phyloP scores from a whole-genome alignment of 2,888 invertebrate species.

The Mesorhabditis spiculigera region DNA sequence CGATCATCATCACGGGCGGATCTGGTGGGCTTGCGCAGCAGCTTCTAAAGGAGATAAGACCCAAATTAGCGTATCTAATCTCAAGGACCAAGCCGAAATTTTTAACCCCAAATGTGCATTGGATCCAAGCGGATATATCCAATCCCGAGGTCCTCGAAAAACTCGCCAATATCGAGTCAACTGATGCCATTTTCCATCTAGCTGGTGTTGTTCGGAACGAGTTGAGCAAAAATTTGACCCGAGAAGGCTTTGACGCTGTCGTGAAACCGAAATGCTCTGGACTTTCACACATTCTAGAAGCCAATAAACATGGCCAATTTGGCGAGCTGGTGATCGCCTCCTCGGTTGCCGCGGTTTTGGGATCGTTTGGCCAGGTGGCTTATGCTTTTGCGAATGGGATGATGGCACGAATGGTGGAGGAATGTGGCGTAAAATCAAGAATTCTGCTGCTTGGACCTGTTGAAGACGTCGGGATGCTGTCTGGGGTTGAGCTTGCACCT shows the following conservation, averaged over 20 bases:
- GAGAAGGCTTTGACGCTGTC: constrained; percentile 24
- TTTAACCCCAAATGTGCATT: constrained; percentile 6
- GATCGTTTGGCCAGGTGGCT: constrained; percentile 49
- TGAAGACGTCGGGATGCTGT: constrained; percentile 47
- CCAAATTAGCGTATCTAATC: constrained; percentile 14
- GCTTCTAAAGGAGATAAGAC: constrained; percentile 22
- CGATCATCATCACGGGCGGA: constrained; percentile 38
- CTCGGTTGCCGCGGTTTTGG: constrained; percentile 43
- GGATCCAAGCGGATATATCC: constrained; percentile 7
- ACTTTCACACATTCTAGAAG: constrained; percentile 25
- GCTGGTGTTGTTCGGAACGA: constrained; percentile 45
- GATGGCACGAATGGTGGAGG: no score
- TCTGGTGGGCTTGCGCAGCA: constrained; percentile 41
- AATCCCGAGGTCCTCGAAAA: not conserved
- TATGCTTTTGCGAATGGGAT: constrained; percentile 47
- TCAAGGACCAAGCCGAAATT: not conserved
- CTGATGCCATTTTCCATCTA: constrained; percentile 39
- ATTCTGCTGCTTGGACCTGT: constrained; percentile 44
- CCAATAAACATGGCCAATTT: constrained; percentile 3
- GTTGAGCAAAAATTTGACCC: constrained; percentile 16
- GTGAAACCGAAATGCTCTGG: constrained; percentile 38
- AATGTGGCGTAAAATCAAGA: constrained; percentile 9
- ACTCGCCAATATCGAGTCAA: not conserved
- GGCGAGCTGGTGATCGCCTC: constrained; percentile 30
- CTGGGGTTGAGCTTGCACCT: no score